A percentile compares a stretch with the other conserved stretches of the same genome.
phyloP scores from a whole-genome alignment of 2,888 invertebrate genomes.

The Pharmacophagus antenor region DNA sequence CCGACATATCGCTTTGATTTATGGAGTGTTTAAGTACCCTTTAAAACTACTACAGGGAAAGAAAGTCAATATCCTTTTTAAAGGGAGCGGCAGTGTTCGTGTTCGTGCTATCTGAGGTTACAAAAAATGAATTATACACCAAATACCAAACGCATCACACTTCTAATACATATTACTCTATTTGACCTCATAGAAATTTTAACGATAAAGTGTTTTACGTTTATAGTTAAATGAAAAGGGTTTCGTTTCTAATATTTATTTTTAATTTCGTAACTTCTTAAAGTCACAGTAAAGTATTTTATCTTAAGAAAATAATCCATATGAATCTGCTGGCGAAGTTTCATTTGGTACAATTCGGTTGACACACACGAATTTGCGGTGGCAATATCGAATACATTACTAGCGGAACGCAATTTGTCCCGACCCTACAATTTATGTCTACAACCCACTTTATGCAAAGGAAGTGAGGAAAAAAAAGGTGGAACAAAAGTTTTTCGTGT shows the following conservation, averaged over 20 bases:
- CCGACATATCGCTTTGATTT: conserved; percentile 75
- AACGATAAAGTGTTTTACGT: too few species aligned
- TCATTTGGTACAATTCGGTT: conserved; percentile 60
- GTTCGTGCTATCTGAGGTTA: conserved; percentile 23
- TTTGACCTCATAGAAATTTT: too few species aligned
- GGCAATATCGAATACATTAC: conserved; percentile 64
- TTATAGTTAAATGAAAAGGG: background rate
- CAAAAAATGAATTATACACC: conserved; percentile 26
- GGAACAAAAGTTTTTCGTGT: conserved; percentile 47
- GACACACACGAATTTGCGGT: conserved; percentile 54
- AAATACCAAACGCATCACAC: too few species aligned
- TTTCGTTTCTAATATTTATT: background rate
- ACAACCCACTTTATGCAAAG: conserved; percentile 64
- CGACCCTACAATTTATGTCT: conserved; percentile 70
- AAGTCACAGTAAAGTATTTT: background rate
- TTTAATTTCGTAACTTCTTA: background rate
- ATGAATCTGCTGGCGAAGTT: conserved; percentile 54
- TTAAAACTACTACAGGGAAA: conserved; percentile 68
- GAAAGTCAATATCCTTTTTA: conserved; percentile 51
- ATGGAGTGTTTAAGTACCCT: conserved; percentile 72
- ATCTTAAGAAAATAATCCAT: conserved; percentile 49
- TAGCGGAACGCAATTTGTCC: conserved; percentile 68
- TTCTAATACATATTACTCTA: too few species aligned
- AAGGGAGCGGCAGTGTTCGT: conserved; percentile 29
- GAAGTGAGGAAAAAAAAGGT: conserved; percentile 53